These are phyloP conservation scores for Chrysochloris asiatica DNA, from an alignment of 2,113 vertebrate genomes.

Conservation along the genomic window DNA sequence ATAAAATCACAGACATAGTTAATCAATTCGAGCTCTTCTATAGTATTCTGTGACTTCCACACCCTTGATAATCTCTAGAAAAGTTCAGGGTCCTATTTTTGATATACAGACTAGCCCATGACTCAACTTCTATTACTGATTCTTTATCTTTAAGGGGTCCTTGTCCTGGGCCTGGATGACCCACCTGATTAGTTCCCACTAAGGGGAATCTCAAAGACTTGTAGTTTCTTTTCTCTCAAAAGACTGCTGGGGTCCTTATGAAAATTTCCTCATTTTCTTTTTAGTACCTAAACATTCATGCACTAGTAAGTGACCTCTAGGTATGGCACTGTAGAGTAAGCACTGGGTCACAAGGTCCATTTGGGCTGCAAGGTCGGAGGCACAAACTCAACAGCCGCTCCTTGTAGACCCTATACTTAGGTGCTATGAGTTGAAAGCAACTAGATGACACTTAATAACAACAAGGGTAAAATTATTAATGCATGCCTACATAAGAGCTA, in stretches of 20 bases:
- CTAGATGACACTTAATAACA: too few relatives aligned
- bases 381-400: too few relatives aligned
- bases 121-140: background rate
- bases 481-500: too few relatives aligned
- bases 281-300: background rate
- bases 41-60: background rate
- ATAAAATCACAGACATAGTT: background rate
- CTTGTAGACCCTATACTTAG: too few relatives aligned
- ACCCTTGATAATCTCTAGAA: background rate
- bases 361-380: too few relatives aligned
- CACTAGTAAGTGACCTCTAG: background rate
- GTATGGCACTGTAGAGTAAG: too few relatives aligned
- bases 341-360: too few relatives aligned
- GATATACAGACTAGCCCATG: too few relatives aligned
- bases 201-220: background rate
- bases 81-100: accelerated
- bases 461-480: too few relatives aligned
- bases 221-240: background rate
- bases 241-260: background rate
- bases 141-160: background rate
- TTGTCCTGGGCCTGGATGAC: background rate
- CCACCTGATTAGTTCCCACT: background rate
- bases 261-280: background rate
- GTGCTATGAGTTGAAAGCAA: too few relatives aligned
- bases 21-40: background rate